Conservation (phyloP, 2,113 vertebrate genomes). For the Regulus satrapa region DNA sequence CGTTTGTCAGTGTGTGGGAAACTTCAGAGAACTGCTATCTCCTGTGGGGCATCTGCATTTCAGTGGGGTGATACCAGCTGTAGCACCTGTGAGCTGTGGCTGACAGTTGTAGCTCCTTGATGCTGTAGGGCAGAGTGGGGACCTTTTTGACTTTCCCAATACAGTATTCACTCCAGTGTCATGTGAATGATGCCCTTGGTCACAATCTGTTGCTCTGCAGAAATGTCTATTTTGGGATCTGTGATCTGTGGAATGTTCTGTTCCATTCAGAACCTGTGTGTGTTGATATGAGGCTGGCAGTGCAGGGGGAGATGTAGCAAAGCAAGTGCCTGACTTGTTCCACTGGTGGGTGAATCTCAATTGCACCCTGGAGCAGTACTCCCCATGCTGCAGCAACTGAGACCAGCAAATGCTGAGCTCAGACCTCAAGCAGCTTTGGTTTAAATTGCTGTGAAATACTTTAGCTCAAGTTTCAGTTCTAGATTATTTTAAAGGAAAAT, state of each 20-base stretch:
- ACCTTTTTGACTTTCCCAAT: background rate
- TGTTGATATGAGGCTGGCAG: background rate
- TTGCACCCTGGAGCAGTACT: background rate
- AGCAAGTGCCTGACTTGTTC: fast-evolving
- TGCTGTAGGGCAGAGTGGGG: background rate
- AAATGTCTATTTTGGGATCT: background rate
- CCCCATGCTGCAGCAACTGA: background rate
- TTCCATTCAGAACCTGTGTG: background rate
- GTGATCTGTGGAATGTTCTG: background rate
- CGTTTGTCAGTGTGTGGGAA: fast-evolving
- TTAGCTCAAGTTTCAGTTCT: background rate
- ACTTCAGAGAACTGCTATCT: background rate
- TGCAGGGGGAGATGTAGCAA: background rate
- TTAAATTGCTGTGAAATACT: background rate
- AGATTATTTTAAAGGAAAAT: background rate
- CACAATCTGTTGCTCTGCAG: background rate
- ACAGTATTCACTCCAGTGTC: background rate
- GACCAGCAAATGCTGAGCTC: background rate
- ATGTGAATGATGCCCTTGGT: background rate
- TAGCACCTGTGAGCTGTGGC: background rate
- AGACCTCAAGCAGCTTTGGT: background rate
- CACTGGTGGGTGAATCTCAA: background rate
- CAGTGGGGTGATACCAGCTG: fast-evolving
- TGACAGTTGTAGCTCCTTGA: fast-evolving
- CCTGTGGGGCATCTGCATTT: background rate